Evolutionary conservation across 2,113 vertebrate species (phyloP).

Genomic region (Ornithorhynchus anatinus): DNA sequence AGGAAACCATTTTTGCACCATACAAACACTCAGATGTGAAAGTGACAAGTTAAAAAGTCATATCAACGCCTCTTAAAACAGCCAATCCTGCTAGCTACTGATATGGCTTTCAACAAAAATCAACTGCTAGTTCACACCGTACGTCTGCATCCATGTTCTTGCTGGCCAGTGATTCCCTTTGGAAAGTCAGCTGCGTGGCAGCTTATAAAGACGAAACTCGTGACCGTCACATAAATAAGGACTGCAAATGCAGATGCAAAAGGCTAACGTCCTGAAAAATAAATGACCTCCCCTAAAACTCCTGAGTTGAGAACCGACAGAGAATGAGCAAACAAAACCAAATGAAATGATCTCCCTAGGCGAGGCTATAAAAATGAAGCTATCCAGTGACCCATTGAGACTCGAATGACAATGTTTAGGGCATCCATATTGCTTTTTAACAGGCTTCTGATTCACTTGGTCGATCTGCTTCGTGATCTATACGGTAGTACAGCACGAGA

Average conservation of each 20-base stretch:
- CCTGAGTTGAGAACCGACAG: neutral
- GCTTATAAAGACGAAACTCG: neutral
- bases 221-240: neutral
- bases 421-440: slow-evolving; percentile 15
- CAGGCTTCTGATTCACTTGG: slow-evolving; percentile 27
- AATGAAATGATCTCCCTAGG: neutral
- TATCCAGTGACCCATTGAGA: neutral
- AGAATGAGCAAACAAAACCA: slow-evolving; percentile 12
- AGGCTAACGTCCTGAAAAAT: neutral
- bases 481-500: neutral
- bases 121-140: slow-evolving; percentile 18
- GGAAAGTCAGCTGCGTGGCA: slow-evolving; percentile 4
- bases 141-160: slow-evolving; percentile 3
- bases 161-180: slow-evolving; percentile 8
- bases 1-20: slow-evolving; percentile 20
- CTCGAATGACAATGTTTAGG: slow-evolving; percentile 9
- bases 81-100: slow-evolving; percentile 8
- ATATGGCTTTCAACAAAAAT: slow-evolving; percentile 25
- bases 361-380: slow-evolving; percentile 13
- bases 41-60: slow-evolving; percentile 34
- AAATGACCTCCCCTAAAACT: slow-evolving; percentile 8
- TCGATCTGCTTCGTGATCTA: slow-evolving; percentile 3
- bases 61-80: neutral
- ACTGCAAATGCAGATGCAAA: neutral
- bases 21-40: slow-evolving; percentile 37